A percentile compares a stretch with the other conserved stretches of the same genome.
phyloP scores from a whole-genome alignment of 2,797 vertebrate genomes.

The Poecilia wingei region DNA sequence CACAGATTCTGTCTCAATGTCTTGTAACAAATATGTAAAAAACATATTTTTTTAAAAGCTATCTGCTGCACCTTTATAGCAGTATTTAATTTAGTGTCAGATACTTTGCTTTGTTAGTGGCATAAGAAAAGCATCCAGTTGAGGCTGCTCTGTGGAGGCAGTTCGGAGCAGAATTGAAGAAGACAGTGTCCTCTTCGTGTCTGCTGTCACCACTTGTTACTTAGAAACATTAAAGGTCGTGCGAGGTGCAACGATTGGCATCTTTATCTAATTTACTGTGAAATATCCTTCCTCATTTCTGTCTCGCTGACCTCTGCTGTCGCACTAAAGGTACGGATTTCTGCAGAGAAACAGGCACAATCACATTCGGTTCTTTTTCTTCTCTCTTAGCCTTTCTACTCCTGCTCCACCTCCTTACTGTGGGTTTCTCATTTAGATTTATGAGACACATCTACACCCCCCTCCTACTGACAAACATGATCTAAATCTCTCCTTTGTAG shows the following conservation, averaged over 20 bases:
- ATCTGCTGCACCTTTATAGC: neutral
- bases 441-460: constrained; percentile 22
- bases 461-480: constrained; percentile 42
- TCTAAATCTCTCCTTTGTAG: constrained; percentile 67
- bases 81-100: neutral
- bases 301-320: constrained; percentile 45
- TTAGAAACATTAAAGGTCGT: constrained; percentile 32
- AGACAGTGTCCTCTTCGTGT: constrained; percentile 49
- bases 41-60: too few species aligned
- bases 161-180: constrained; percentile 37
- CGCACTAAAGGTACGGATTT: constrained; percentile 47
- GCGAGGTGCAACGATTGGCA: neutral
- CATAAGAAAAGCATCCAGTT: neutral
- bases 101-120: constrained; percentile 13
- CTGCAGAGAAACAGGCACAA: constrained; percentile 27
- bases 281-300: constrained; percentile 54
- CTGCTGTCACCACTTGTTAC: constrained; percentile 44
- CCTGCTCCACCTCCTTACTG: constrained; percentile 21
- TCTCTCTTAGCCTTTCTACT: neutral
- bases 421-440: constrained; percentile 38
- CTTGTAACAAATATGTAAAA: too few species aligned
- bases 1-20: too few species aligned
- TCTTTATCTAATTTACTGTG: constrained; percentile 51
- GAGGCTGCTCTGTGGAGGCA: neutral
- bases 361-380: constrained; percentile 14